Percentiles rank a stretch among this genome's conserved stretches.
Evolutionary conservation across 2,797 vertebrate species (phyloP).

Genomic region (Microtus californicus): DNA sequence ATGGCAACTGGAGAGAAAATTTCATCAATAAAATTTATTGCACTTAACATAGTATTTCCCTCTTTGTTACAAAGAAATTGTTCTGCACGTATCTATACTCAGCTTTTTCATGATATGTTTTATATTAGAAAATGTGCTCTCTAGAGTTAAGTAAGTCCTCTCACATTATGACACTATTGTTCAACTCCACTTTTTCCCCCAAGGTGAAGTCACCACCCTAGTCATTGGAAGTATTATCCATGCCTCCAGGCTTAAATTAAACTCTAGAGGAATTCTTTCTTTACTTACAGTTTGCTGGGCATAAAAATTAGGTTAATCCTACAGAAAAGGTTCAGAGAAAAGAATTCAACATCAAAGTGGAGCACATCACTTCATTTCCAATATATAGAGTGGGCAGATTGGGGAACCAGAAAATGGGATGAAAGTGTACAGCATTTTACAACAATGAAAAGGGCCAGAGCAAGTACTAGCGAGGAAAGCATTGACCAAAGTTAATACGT

Average conservation of each 20-base stretch:
- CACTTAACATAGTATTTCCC: slow-evolving; percentile 52
- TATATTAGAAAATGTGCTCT: not conserved
- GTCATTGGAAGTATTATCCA: not conserved
- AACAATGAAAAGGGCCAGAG: not conserved
- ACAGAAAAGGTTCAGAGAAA: slow-evolving; percentile 30
- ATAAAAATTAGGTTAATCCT: slow-evolving; percentile 52
- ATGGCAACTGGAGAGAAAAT: slow-evolving; percentile 73
- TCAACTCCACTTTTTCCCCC: not conserved
- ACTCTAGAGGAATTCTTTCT: not conserved
- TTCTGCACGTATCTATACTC: slow-evolving; percentile 25
- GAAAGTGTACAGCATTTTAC: not conserved
- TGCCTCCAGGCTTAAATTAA: not conserved
- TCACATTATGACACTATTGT: not conserved
- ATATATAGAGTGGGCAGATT: not conserved
- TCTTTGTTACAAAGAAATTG: slow-evolving; percentile 67
- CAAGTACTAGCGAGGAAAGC: not conserved
- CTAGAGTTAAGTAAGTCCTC: not conserved
- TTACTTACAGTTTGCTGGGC: not conserved
- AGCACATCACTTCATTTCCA: slow-evolving; percentile 57
- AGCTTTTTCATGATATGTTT: slow-evolving; percentile 21
- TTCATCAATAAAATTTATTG: slow-evolving; percentile 61
- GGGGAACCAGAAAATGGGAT: not conserved
- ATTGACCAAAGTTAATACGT: slow-evolving; percentile 15
- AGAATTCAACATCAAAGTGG: slow-evolving; percentile 42
- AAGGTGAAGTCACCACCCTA: not conserved